Evolutionary conservation across 1,140 invertebrate species (phyloP), one percentile per base, ranked within the genome.

Genomic region (Eciton burchellii): DNA sequence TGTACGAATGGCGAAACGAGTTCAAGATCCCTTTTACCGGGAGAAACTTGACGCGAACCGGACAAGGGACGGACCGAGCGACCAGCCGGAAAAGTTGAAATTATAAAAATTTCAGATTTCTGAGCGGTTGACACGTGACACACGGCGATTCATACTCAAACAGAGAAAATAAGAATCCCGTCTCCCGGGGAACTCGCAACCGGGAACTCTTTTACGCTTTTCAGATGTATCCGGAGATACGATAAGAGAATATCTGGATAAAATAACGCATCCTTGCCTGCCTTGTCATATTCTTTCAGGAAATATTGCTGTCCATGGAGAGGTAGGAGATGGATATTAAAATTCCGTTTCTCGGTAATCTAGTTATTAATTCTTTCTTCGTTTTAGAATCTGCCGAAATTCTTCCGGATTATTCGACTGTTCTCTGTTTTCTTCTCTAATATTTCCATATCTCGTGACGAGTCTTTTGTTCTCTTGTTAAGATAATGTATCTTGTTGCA

Each of bases 401-500:
- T 49, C 63, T 16, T n/a, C 3, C 16, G 11, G n/a, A 52, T 24
- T 3, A 62, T 21, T 43, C 8, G 4, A 26, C 3, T 0, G 19
- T 19, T 60, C 0, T 16, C 26, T 45, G 24, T 26, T 0, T 60
- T 43, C 4, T 35, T 8, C 8, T 71, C 56, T 56, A 35, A 35
- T 35, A 35, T 49, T 19, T 52, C 14, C 3, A 6, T n/a, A n/a
- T n/a, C n/a, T n/a, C n/a, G n/a, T 49, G 11, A 49, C 26, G 6
- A 8, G 16, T 65, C 12, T 24, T 57, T 6, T 63, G 2, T 63
- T 11, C 1, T n/a, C 26, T 16, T 45, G 56, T 19, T 81, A 12
- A 45, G 1, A 49, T 45, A 12, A 19, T 14, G 47, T 8, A 43
- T 86, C 91, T 85, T 49, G 52, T 86, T 84, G n/a, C 95, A 99